Base-by-base conservation (phyloP, 2,113 vertebrate species). In the Sinocyclocheilus anshuiensis region DNA sequence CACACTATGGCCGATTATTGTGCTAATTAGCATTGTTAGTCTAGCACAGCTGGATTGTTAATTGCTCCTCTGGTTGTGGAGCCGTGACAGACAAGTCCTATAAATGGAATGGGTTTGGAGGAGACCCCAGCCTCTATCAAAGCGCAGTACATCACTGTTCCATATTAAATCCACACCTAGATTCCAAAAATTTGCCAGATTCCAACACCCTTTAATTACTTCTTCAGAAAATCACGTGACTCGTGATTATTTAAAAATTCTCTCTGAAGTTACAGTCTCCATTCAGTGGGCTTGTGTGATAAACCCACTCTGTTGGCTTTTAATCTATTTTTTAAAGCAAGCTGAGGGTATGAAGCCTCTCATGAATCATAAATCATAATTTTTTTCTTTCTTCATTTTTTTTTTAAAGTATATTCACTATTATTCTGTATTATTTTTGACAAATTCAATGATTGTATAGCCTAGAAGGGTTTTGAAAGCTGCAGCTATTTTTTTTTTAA, bases 261-360 rank as follows among this genome's bases (percentile, higher is more conserved):
- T 67, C n/a, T 67, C 61, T 65, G 39, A 81, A 81, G 39, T 48
- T 65, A 39, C 12, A 61, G 4, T 61, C 29, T 61, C 3, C 20
- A 59, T 79, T 79, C 53, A 45, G 2, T 76, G 42, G 72, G 72
- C 42, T 76, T 48, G 4, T 48, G 42, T 48, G 42, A 48, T 76
- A 76, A 76, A 24, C 72, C 42, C 20, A 4, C 72, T 33, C 29
- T 29, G 48, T 18, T 77, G 75, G 48, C 75, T 55, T 77, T 77
- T 77, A 50, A 78, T 78, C 76, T 20, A 53, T 78, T 78, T 18
- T 55, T 78, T 61, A 57, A 77, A 57, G 39, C 6, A 16, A 24
- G 1, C 20, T 33, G 76, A 29, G 48, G 4, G 48, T 22, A 18
- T 78, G n/a, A 76, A 78, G 26, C 76, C 50, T 57, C 24, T 22